Base-by-base conservation (phyloP, 2,888 invertebrate genomes). In the Ashinkailepas kermadecensis region DNA sequence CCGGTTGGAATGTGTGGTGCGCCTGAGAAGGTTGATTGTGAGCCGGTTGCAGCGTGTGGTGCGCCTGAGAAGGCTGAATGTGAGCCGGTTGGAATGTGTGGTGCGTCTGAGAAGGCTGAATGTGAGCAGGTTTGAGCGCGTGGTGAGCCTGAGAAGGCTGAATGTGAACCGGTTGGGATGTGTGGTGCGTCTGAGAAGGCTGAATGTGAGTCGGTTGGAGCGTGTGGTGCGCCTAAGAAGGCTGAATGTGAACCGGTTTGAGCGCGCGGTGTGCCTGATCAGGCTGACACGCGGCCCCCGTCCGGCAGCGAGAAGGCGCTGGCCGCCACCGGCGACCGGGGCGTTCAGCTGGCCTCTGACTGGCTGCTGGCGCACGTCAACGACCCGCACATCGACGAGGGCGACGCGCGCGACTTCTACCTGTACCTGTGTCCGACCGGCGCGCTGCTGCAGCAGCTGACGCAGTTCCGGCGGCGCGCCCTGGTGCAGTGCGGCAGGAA, bases 331-430 rank as follows among this genome's bases (percentile, higher is more conserved):
- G 96, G 96, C 25, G 92, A 95, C 87, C 90, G 93, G 82, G 94
- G 95, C 83, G 94, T 95, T 57, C 95, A 95, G 87, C 89, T 95
- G 83, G 96, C 96, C 13, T 94, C 95, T 0, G 95, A 96, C 87
- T 96, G 96, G 96, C 89, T 96, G 18, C 87, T 96, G 83, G 94
- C 95, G 12, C 96, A 96, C 86, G 94, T 95, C 0, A 93, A 94
- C 86, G 96, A 96, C 88, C 90, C 93, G 0, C 91, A 91, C 39
- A 89, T 96, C 80, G 95, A 96, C 87, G 91, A 92, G 81, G 91
- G 91, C 80, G 90, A 91, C 64, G 93, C 94, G 0, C 89, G 96
- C 83, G 95, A 96, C 87, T 96, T 95, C 86, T 93, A 95, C 82
- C 89, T 96, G 78, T 96, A 96, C 87, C 92, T 93, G 3, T 95